Evolutionary conservation across 2,888 invertebrate species (phyloP), one percentile per base, ranked within the genome.

Genomic region (Pyrochroa serraticornis): DNA sequence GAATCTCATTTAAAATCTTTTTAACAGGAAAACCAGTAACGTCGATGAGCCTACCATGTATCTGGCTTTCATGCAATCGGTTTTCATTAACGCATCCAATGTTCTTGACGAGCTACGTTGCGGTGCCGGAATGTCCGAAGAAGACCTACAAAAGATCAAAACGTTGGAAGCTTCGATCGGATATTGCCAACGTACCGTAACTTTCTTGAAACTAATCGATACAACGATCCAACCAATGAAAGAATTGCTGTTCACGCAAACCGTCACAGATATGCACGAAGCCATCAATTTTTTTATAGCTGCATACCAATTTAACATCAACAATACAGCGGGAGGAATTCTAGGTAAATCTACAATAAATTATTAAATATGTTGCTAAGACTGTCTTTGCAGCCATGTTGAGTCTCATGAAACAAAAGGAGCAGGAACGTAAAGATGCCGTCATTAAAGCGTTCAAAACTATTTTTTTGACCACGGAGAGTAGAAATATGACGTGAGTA

Each of bases 221-320:
- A 73, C 76, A 9, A 81, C 84, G 6, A 78, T 90, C 52, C 84
- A 85, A 0, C 79, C 88, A n/a, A 86, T 93, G 56, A 87, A 88
- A 64, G 84, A 88, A 12, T 79, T 95, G 71, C 80, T 96, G 7
- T 85, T 87, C 75, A 89, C 91, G 0, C 85, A 86, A 64, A 85
- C 86, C 60, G 84, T 88, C 3, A 85, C 90, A 0, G 96, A 96
- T 76, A 91, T 94, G 8, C 85, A 89, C 49, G 97, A 96, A 76
- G 91, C 96, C 0, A 90, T 97, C 22, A 89, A 92, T 57, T 93
- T 96, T 75, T 91, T 97, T 67, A 91, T 92, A 0, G 86, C 89
- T 0, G 91, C 92, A 0, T 88, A 87, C 71, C 85, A 90, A 63
- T 93, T 93, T 72, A 87, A 89, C 49, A 85, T 93, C n/a, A 85